Percentiles rank a stretch among this genome's conserved stretches.
These are phyloP conservation scores for Leptopilina syphax DNA, from an alignment of 2,888 invertebrate genomes.

Conservation along the genomic window DNA sequence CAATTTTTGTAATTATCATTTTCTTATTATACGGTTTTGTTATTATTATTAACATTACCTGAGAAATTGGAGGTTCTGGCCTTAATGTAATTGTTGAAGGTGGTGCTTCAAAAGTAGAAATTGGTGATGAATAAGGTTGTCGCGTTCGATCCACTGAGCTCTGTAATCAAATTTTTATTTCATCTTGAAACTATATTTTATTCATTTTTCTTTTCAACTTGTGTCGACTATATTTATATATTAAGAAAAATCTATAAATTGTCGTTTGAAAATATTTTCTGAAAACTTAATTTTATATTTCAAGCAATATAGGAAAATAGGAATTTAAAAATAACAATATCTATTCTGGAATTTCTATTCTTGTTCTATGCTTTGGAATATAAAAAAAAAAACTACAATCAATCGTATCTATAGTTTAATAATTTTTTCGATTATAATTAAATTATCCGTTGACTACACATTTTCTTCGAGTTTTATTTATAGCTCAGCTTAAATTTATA, in stretches of 20 bases:
- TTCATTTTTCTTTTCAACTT: background rate
- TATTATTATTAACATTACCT: conserved; percentile 72
- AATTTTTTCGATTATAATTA: background rate
- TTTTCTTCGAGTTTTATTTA: conserved; percentile 10
- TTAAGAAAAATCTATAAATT: background rate
- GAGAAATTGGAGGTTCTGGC: conserved; percentile 85
- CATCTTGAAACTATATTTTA: background rate
- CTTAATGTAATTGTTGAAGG: conserved; percentile 85
- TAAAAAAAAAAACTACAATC: background rate
- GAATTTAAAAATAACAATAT: background rate
- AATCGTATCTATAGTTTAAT: too few species aligned
- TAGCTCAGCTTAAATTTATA: background rate
- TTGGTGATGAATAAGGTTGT: conserved; percentile 38
- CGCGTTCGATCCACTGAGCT: conserved; percentile 33
- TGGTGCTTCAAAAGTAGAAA: conserved; percentile 79
- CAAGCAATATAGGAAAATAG: background rate
- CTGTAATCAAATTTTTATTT: conserved; percentile 8
- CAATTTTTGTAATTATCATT: too few species aligned
- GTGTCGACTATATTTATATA: background rate
- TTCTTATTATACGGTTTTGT: too few species aligned
- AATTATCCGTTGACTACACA: conserved; percentile 35
- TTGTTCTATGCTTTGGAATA: background rate
- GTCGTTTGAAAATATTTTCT: conserved; percentile 3
- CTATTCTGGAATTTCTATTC: background rate
- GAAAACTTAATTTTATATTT: background rate